Evolutionary conservation across 2,113 vertebrate species (phyloP).

Genomic region (Nipponia nippon): DNA sequence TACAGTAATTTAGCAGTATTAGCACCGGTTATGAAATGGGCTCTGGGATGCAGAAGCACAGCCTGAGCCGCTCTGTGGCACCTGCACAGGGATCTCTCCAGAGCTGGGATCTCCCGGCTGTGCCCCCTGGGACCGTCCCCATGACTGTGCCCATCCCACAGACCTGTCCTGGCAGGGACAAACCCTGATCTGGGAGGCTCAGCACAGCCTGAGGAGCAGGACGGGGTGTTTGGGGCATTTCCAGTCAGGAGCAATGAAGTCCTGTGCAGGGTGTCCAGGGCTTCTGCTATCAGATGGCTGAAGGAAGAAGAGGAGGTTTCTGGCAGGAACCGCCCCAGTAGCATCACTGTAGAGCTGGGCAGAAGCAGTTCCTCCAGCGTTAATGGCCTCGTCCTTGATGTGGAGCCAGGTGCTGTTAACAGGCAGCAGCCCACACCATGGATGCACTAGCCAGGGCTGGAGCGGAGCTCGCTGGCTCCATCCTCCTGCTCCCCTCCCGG

Average conservation of each 20-base stretch:
- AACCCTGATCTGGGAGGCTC: fast-evolving
- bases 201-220: neutral
- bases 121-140: neutral
- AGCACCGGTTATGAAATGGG: fast-evolving
- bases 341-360: neutral
- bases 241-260: neutral
- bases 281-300: neutral
- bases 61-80: fast-evolving
- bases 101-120: neutral
- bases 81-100: fast-evolving
- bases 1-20: fast-evolving
- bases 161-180: neutral
- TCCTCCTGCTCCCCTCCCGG: neutral
- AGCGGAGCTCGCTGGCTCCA: neutral
- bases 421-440: fast-evolving
- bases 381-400: neutral
- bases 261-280: neutral
- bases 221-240: neutral
- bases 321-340: neutral
- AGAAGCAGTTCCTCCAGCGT: neutral
- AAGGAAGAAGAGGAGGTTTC: neutral
- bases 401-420: neutral
- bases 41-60: neutral
- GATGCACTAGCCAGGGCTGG: neutral
- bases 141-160: fast-evolving